These are phyloP conservation scores for Polypterus bichir DNA, from an alignment of 2,113 vertebrate species.

Conservation along the genomic window DNA sequence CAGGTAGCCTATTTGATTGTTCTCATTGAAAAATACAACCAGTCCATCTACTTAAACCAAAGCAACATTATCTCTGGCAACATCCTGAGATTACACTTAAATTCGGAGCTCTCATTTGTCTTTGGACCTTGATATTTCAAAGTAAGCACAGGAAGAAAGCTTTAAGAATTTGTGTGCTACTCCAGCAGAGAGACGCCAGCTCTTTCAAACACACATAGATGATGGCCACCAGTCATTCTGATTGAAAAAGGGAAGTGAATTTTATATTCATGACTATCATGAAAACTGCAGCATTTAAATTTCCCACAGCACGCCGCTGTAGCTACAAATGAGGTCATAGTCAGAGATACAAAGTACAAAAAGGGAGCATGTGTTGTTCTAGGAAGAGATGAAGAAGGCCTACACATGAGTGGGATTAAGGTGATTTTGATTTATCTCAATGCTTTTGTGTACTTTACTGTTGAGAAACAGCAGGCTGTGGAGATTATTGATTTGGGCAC, in stretches of 20 bases:
- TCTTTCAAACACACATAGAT: no score
- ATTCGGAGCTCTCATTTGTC: no score
- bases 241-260: constrained; percentile 1
- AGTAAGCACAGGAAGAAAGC: no score
- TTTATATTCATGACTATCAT: not conserved
- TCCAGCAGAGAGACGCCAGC: no score
- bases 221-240: constrained; percentile 3
- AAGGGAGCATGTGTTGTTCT: constrained; percentile 8
- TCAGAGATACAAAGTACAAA: constrained; percentile 10
- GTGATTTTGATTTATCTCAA: constrained; percentile 10
- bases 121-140: no score
- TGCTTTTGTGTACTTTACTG: constrained; percentile 8
- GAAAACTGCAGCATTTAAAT: constrained; percentile 10
- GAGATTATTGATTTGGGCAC: not conserved
- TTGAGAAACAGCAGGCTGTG: constrained; percentile 6
- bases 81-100: no score
- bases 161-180: no score
- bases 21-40: no score
- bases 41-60: no score
- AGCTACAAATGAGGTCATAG: constrained; percentile 8
- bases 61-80: no score
- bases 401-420: constrained; percentile 9
- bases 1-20: no score
- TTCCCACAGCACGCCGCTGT: constrained; percentile 4
- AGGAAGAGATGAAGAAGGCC: constrained; percentile 7